These are phyloP conservation scores for Mystacides longicornis DNA, from an alignment of 2,888 invertebrate species.

Conservation along the genomic window DNA sequence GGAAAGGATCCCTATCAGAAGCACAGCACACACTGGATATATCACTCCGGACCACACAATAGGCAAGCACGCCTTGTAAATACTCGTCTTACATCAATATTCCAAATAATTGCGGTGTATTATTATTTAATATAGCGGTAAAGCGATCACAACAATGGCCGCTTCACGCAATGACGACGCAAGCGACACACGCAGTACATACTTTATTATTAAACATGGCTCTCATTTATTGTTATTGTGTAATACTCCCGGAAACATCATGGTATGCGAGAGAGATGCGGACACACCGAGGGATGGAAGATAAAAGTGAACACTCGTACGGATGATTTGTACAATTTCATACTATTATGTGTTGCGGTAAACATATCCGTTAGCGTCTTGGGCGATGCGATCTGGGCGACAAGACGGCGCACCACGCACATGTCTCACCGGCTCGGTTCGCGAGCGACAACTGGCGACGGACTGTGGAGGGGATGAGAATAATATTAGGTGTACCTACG, in stretches of 20 bases:
- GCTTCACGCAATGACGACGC: constrained; percentile 26
- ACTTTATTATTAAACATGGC: constrained; percentile 8
- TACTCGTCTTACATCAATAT: not conserved
- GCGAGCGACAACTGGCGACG: constrained; percentile 17
- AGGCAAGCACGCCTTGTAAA: not conserved
- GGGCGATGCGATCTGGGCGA: not conserved
- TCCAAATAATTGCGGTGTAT: not conserved
- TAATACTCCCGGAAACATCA: constrained; percentile 17
- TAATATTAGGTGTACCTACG: no score
- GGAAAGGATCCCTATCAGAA: constrained; percentile 9
- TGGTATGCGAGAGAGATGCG: constrained; percentile 11
- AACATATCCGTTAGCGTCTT: constrained; percentile 19
- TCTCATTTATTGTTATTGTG: constrained; percentile 2
- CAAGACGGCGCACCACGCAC: constrained; percentile 6
- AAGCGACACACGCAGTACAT: constrained; percentile 17
- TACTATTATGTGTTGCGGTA: constrained; percentile 12
- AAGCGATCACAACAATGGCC: constrained; percentile 22
- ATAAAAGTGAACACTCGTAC: not conserved
- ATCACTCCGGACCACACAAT: not conserved
- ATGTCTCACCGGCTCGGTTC: constrained; percentile 5
- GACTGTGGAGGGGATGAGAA: not conserved
- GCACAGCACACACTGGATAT: not conserved
- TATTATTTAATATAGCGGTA: constrained; percentile 5
- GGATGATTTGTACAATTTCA: not conserved
- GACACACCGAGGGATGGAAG: constrained; percentile 3